These are phyloP conservation scores for Ernsta delagoae DNA, from an alignment of 2,888 invertebrate species.

Conservation along the genomic window DNA sequence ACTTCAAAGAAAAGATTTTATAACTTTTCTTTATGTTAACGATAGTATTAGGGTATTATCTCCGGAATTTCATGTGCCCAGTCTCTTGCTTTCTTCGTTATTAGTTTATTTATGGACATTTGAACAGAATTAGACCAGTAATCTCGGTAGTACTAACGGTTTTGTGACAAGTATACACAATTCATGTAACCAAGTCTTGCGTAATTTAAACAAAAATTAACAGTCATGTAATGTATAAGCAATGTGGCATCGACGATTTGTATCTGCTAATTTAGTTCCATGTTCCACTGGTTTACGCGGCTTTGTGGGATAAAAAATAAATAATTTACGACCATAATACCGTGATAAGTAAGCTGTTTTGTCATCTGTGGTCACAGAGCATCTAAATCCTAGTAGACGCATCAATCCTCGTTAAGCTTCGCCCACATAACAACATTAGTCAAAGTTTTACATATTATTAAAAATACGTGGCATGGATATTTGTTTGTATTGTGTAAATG, in stretches of 20 bases:
- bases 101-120: too few species aligned
- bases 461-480: slow-evolving; percentile 24
- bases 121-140: too few species aligned
- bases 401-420: slow-evolving; percentile 50
- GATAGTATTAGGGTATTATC: too few species aligned
- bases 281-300: slow-evolving; percentile 35
- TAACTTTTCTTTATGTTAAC: too few species aligned
- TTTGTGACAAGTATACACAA: not conserved
- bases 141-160: too few species aligned
- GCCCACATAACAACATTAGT: slow-evolving; percentile 45
- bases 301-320: slow-evolving; percentile 38
- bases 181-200: not conserved
- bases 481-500: slow-evolving; percentile 26
- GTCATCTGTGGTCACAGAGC: slow-evolving; percentile 57
- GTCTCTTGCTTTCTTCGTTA: too few species aligned
- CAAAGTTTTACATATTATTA: slow-evolving; percentile 38
- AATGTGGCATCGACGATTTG: slow-evolving; percentile 13
- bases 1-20: not conserved
- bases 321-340: slow-evolving; percentile 41
- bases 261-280: slow-evolving; percentile 32
- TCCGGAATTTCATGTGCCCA: too few species aligned
- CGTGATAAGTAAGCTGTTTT: slow-evolving; percentile 53
- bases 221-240: not conserved
- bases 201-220: slow-evolving; percentile 5
- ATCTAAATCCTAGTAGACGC: slow-evolving; percentile 57